Percentiles rank a stretch among this genome's conserved stretches.
These are phyloP conservation scores for Cataglyphis cursor DNA, from an alignment of 2,888 invertebrate genomes.

Conservation along the genomic window DNA sequence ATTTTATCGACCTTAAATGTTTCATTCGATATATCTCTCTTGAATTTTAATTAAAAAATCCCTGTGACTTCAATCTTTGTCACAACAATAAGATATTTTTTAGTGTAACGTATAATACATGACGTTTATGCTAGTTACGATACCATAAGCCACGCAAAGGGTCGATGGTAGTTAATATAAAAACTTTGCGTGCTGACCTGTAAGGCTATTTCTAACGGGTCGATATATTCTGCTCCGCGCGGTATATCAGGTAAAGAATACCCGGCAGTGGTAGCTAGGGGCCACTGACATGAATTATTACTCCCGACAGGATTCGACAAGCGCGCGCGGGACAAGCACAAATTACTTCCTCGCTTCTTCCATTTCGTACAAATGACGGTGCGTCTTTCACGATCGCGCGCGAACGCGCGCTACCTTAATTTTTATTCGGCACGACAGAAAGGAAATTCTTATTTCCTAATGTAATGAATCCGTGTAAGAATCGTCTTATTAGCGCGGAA, in stretches of 20 bases:
- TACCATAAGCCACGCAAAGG: slow-evolving; percentile 36
- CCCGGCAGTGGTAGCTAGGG: slow-evolving; percentile 43
- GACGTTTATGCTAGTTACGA: slow-evolving; percentile 43
- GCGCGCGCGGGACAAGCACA: slow-evolving; percentile 42
- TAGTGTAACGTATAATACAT: slow-evolving; percentile 17
- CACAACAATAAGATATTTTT: neutral
- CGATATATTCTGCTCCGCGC: slow-evolving; percentile 66
- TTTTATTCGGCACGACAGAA: slow-evolving; percentile 37
- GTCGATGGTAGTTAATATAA: slow-evolving; percentile 74
- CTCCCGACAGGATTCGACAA: slow-evolving; percentile 58
- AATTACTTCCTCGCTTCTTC: slow-evolving; percentile 54
- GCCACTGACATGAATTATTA: slow-evolving; percentile 68
- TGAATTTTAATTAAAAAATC: slow-evolving; percentile 2
- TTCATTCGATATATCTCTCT: neutral
- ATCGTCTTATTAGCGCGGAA: neutral
- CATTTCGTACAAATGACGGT: slow-evolving; percentile 48
- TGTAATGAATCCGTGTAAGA: slow-evolving; percentile 8
- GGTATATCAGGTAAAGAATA: slow-evolving; percentile 61
- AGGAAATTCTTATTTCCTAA: slow-evolving; percentile 14
- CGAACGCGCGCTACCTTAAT: slow-evolving; percentile 38
- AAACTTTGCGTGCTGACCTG: slow-evolving; percentile 78
- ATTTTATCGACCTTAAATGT: slow-evolving; percentile 1
- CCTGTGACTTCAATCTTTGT: neutral
- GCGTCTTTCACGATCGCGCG: slow-evolving; percentile 49
- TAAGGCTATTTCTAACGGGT: slow-evolving; percentile 75